These are phyloP conservation scores for Sminthurides aquaticus DNA, from an alignment of 2,888 invertebrate genomes.

Conservation along the genomic window DNA sequence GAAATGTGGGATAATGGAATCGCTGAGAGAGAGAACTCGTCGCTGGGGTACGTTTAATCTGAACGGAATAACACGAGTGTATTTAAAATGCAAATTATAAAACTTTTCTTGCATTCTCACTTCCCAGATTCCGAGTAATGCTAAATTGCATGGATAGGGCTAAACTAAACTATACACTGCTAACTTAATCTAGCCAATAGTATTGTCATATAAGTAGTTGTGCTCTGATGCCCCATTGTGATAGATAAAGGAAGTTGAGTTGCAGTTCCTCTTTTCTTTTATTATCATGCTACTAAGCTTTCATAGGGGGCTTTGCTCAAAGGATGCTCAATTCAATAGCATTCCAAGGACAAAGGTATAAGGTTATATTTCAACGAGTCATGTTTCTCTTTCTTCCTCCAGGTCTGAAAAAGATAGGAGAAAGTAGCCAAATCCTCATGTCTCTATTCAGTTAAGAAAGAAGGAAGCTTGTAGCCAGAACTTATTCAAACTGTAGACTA, in stretches of 20 bases:
- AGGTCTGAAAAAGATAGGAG: neutral
- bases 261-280: neutral
- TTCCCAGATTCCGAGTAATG: too few relatives aligned
- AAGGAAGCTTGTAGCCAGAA: neutral
- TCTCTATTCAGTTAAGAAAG: neutral
- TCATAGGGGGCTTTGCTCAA: neutral
- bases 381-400: neutral
- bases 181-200: neutral
- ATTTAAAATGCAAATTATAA: neutral
- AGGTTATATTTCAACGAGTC: neutral
- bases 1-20: too few relatives aligned
- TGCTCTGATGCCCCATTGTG: neutral
- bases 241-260: neutral
- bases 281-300: neutral
- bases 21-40: too few relatives aligned
- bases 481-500: too few relatives aligned
- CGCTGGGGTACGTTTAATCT: neutral
- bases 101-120: too few relatives aligned
- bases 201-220: neutral
- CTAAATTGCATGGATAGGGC: too few relatives aligned
- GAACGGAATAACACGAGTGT: neutral
- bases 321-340: too few relatives aligned
- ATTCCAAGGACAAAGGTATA: neutral
- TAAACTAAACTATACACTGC: too few relatives aligned
- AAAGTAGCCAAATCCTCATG: neutral